Evolutionary conservation across 2,888 invertebrate species (phyloP).

Genomic region (Embidobia sp.): DNA sequence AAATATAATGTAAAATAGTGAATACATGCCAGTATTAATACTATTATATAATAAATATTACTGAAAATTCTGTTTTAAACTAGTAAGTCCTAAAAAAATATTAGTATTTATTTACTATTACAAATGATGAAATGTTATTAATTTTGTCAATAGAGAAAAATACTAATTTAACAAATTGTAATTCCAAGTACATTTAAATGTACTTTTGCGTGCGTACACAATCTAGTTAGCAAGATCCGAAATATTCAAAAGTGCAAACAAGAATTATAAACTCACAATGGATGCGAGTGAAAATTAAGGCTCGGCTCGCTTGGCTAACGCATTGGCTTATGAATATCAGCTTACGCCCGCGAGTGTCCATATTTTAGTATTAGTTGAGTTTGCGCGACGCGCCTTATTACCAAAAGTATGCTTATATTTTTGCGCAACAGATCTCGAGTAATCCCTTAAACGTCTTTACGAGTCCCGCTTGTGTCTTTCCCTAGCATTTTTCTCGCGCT

Average conservation of each 20-base stretch:
- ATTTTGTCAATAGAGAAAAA: too few species aligned
- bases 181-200: too few species aligned
- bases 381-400: slow-evolving; percentile 23
- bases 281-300: slow-evolving; percentile 1
- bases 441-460: slow-evolving; percentile 50
- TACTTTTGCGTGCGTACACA: too few species aligned
- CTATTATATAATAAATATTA: too few species aligned
- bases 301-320: slow-evolving; percentile 3
- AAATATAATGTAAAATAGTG: too few species aligned
- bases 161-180: too few species aligned
- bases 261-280: slow-evolving; percentile 3
- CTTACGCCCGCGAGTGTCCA: slow-evolving; percentile 7
- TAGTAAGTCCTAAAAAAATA: too few species aligned
- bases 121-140: too few species aligned
- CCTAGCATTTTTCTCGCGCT: slow-evolving; percentile 21
- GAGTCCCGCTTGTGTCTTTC: slow-evolving; percentile 25
- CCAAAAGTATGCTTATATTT: slow-evolving; percentile 20
- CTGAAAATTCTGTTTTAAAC: too few species aligned
- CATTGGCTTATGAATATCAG: slow-evolving; percentile 24
- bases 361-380: slow-evolving; percentile 29
- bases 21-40: too few species aligned
- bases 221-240: too few species aligned
- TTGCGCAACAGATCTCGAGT: slow-evolving; percentile 21
- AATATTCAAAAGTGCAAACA: slow-evolving; percentile 1
- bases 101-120: too few species aligned